Evolutionary conservation across 2,113 vertebrate species (phyloP).

Genomic region (Naja naja): DNA sequence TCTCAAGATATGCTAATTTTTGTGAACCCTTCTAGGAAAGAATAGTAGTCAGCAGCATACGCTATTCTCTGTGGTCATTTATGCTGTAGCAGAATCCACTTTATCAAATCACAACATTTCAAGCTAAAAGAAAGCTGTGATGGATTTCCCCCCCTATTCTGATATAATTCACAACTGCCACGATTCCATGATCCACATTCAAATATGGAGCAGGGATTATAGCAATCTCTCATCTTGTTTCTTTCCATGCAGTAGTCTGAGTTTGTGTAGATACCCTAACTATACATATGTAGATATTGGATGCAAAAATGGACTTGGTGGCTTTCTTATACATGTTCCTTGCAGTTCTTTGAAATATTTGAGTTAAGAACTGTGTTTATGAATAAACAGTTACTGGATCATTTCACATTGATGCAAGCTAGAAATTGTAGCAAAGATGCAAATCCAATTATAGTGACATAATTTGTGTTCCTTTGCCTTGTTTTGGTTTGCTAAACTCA

Average conservation of each 20-base stretch:
- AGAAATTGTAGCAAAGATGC: not conserved
- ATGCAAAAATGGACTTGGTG: not conserved
- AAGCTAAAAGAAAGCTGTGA: not conserved
- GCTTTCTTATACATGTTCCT: not conserved
- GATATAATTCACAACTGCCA: not conserved
- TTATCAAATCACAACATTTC: not conserved
- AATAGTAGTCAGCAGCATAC: not conserved
- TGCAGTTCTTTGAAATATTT: not conserved
- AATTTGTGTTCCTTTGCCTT: not conserved
- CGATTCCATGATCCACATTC: not conserved
- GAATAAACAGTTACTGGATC: not conserved
- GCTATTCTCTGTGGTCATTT: not conserved
- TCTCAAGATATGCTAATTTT: not conserved
- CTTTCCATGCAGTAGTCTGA: not conserved
- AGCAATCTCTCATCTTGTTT: not conserved
- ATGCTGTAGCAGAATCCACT: not conserved
- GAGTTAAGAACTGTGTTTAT: not conserved
- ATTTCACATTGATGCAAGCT: not conserved
- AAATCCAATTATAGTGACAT: not conserved
- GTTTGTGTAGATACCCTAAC: not conserved
- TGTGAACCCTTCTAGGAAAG: not conserved
- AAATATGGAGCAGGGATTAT: not conserved
- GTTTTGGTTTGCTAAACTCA: not conserved
- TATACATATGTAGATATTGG: not conserved
- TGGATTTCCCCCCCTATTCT: not conserved